Base-by-base conservation (phyloP, 2,888 invertebrate genomes). In the Drosophila nigricruria region DNA sequence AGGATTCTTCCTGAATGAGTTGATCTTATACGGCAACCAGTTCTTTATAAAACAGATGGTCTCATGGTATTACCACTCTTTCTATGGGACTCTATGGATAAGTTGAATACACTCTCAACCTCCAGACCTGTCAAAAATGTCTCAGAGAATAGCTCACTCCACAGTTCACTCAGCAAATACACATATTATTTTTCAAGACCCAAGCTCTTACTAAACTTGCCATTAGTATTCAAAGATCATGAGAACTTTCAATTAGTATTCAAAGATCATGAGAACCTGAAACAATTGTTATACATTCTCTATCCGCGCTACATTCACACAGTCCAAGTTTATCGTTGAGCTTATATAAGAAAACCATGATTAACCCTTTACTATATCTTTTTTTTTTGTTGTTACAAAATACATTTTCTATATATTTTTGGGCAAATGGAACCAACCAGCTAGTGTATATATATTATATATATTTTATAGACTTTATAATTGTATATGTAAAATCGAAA, bases 401-500 rank as follows among this genome's bases (percentile, higher is more conserved):
- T 63, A 73, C 65, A 73, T 62, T 66, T 57, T 54, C 34, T 68
- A 66, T 80, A 72, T 86, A 67, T 69, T 76, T 76, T 76, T 68
- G 68, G 84, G 72, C 62, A 66, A 71, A 69, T 68, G 77, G 78
- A 80, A 72, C 68, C 72, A 72, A 88, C 77, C 70, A 79, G 70
- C 86, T 88, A 82, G 65, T 77, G 56, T 78, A 75, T 77, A 65
- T 71, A 57, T 70, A 70, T 79, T 47, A 45, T 68, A 66, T 84
- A 83, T 83, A 70, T 56, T 69, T 67, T 81, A 87, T 82, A 77
- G 66, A 66, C 36, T 43, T 79, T 67, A 72, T 63, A 63, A 66
- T 58, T 73, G 67, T 87, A 71, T 67, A 68, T 52, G 80, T 83
- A 86, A 88, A 83, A 83, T 83, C 89, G 89, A 86, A 82, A 74